Evolutionary conservation across 2,113 vertebrate genomes (phyloP), one percentile per base, ranked within the genome.

Genomic region (Channa argus): DNA sequence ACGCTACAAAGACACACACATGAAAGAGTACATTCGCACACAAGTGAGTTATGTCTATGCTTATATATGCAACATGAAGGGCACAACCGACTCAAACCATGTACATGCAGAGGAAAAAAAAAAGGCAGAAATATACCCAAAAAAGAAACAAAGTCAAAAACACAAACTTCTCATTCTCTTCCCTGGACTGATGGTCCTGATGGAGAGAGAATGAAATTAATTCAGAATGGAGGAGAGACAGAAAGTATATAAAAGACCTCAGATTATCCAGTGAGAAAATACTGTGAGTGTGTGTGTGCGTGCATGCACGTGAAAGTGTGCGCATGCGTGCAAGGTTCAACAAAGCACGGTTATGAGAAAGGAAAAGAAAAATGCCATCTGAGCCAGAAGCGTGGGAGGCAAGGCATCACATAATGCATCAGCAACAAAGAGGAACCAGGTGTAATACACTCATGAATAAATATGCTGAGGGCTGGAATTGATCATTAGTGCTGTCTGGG

Each of bases 371-470:
- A 76, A 76, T 77, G 74, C 51, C 68, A 80, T 74, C 61, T 49
- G 60, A 85, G 74, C 77, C 71, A 71, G 58, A 54, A 63, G 77
- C 52, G 74, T 88, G 61, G 83, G 85, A 87, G 79, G 75, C 63
- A 60, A 71, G 77, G 83, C 37, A 3, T 75, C 82, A 58, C 70
- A 77, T 77, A 85, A 86, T 63, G 84, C 74, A 79, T 72, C 50
- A 5, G 83, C 77, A 84, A 80, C 77, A 83, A 87, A 87, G 77
- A 84, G 71, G 75, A 89, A 83, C 78, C 84, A 86, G 86, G 82
- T 88, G 82, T 90, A 89, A 89, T 84, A 77, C 63, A 86, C 84
- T 83, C 80, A 84, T 90, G 85, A 86, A 91, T 89, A 90, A 89
- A 83, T 86, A 85, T 82, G 82, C 61, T 58, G 67, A 78, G 84